Evolutionary conservation across 2,888 invertebrate species (phyloP).

Genomic region (Abrostola tripartita): DNA sequence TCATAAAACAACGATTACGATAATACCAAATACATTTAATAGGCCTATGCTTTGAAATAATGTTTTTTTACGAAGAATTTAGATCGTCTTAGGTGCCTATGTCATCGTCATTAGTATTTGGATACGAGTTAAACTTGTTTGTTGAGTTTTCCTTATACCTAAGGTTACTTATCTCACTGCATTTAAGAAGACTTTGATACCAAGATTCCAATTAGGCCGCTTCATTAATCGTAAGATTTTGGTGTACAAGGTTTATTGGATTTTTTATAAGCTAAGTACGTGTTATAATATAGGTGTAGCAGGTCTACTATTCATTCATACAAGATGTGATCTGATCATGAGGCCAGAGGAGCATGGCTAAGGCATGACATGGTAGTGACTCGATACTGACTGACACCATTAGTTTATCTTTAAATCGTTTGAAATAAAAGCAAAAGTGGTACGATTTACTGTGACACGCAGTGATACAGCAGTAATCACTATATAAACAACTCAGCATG

Average conservation of each 20-base stretch:
- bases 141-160: not conserved
- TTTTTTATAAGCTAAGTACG: too few species aligned
- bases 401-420: constrained; percentile 30
- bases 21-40: too few species aligned
- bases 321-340: too few species aligned
- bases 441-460: constrained; percentile 21
- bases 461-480: constrained; percentile 32
- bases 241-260: too few species aligned
- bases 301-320: too few species aligned
- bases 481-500: constrained; percentile 39
- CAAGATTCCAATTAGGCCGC: not conserved
- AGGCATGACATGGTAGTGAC: constrained; percentile 3
- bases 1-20: too few species aligned
- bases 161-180: not conserved
- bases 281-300: too few species aligned
- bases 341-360: not conserved
- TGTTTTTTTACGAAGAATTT: too few species aligned
- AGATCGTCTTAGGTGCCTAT: too few species aligned
- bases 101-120: too few species aligned
- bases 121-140: not conserved
- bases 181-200: not conserved
- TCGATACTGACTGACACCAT: constrained; percentile 16
- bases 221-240: not conserved
- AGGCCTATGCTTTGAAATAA: too few species aligned
- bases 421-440: constrained; percentile 28